Evolutionary conservation across 2,113 vertebrate genomes (phyloP).

Genomic region (Limnothrissa miodon): DNA sequence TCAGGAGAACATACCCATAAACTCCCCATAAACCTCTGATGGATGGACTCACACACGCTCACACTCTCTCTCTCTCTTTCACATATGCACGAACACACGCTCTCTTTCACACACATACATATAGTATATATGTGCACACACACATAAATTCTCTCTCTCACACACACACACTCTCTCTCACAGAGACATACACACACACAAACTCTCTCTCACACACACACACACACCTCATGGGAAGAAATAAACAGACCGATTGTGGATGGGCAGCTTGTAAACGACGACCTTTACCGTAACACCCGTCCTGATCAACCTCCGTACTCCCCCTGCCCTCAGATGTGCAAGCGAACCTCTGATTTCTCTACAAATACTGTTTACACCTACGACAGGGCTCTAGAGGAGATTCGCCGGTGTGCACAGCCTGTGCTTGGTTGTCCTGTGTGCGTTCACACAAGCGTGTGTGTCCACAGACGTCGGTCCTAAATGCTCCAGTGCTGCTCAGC

Average conservation of each 20-base stretch:
- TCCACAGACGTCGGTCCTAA: neutral
- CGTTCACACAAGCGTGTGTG: neutral
- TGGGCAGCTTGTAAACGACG: slow-evolving; percentile 49
- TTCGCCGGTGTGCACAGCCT: neutral
- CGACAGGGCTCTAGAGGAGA: neutral
- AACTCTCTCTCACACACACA: no score
- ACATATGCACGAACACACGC: neutral
- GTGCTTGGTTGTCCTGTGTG: neutral
- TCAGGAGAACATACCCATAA: slow-evolving; percentile 11
- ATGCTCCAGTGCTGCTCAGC: neutral
- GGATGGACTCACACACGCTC: neutral
- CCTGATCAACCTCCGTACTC: neutral
- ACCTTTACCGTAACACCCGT: slow-evolving; percentile 47
- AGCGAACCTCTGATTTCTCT: neutral
- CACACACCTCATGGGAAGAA: neutral
- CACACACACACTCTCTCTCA: neutral
- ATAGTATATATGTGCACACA: neutral
- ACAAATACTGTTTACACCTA: neutral
- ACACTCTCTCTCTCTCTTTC: no score
- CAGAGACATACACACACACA: neutral
- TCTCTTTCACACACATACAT: neutral
- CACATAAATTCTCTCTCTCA: no score
- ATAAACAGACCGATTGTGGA: slow-evolving; percentile 37
- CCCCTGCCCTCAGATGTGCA: neutral
- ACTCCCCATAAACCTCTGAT: slow-evolving; percentile 11